phyloP scores from a whole-genome alignment of 23 tunicate genomes.

The Clavelina lepadiformis region DNA sequence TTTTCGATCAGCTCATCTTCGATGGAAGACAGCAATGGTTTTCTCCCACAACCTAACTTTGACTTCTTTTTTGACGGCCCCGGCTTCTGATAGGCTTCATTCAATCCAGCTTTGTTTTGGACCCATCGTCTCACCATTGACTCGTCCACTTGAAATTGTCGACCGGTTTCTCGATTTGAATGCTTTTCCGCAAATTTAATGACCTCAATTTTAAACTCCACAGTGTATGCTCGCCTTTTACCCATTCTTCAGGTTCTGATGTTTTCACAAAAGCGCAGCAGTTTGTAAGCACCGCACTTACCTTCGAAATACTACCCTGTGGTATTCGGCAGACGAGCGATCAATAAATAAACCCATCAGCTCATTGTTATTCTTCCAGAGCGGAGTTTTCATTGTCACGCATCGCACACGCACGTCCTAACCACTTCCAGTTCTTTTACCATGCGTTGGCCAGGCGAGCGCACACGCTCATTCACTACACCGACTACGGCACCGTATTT shows the following conservation, averaged over 20 bases:
- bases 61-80: constrained; percentile 29
- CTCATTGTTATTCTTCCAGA: too few relatives aligned
- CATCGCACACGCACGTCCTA: too few relatives aligned
- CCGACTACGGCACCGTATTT: too few relatives aligned
- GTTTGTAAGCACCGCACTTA: too few relatives aligned
- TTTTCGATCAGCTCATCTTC: constrained; percentile 34
- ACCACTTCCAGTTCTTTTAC: too few relatives aligned
- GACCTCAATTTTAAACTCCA: constrained; percentile 35
- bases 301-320: too few relatives aligned
- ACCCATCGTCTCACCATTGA: constrained; percentile 55
- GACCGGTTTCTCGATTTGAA: constrained; percentile 27
- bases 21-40: constrained; percentile 14
- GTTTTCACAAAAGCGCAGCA: too few relatives aligned
- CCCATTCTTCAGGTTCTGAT: too few relatives aligned
- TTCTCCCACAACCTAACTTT: constrained; percentile 36
- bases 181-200: constrained; percentile 30
- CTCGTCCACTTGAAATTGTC: constrained; percentile 42
- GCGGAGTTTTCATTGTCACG: too few relatives aligned
- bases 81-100: constrained; percentile 15
- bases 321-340: background rate
- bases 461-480: too few relatives aligned
- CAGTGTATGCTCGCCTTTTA: constrained; percentile 33
- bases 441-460: too few relatives aligned
- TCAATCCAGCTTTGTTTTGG: constrained; percentile 32
- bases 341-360: too few relatives aligned